Evolutionary conservation across 2,888 invertebrate genomes (phyloP).

Genomic region (Euspilapteryx auroguttella): DNA sequence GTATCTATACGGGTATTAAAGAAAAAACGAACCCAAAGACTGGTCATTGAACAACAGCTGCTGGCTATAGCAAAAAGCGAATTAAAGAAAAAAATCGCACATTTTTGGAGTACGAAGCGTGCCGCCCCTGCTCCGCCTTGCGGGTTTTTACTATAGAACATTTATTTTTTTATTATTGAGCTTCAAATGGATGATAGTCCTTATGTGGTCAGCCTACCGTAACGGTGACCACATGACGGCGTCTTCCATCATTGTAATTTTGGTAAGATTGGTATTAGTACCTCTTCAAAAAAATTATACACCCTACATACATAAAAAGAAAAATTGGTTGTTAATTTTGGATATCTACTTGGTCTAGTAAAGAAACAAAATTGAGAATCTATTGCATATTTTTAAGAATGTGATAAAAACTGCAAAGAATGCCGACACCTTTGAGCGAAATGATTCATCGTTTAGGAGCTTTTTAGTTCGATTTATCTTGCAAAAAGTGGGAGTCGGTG

Average conservation of each 20-base stretch:
- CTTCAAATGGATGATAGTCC: conserved; percentile 12
- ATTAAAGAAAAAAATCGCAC: conserved; percentile 19
- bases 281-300: no score
- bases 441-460: conserved; percentile 5
- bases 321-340: no score
- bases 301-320: no score
- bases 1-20: conserved; percentile 10
- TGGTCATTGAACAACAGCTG: conserved; percentile 55
- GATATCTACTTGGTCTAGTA: no score
- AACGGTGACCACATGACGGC: conserved; percentile 16
- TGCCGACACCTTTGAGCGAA: conserved; percentile 7
- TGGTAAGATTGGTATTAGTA: no score
- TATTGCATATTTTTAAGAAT: no score
- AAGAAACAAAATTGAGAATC: no score
- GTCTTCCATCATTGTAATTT: background rate
- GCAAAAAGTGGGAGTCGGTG: conserved; percentile 28
- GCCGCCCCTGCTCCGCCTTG: conserved; percentile 41
- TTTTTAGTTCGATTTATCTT: conserved; percentile 14
- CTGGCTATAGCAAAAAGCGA: conserved; percentile 9
- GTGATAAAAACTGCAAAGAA: conserved; percentile 8
- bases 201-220: conserved; percentile 17
- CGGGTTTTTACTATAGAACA: conserved; percentile 22
- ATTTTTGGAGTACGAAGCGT: conserved; percentile 36
- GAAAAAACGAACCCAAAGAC: conserved; percentile 34
- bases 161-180: conserved; percentile 22